A percentile compares a stretch with the other conserved stretches of the same genome.
These are phyloP conservation scores for Metopolophium dirhodum DNA, from an alignment of 1,140 invertebrate genomes.

Conservation along the genomic window DNA sequence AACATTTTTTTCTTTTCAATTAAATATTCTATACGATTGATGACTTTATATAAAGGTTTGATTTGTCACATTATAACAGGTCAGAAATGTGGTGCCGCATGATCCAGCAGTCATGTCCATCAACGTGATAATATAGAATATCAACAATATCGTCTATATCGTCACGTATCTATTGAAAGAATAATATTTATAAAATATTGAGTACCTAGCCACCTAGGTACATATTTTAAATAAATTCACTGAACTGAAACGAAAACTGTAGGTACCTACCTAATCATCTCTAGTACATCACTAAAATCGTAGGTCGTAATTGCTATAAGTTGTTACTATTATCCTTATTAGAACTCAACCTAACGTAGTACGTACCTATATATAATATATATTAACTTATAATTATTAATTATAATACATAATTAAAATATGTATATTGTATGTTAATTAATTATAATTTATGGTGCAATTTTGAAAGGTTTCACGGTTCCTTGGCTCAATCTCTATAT, in stretches of 20 bases:
- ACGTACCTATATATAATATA: background rate
- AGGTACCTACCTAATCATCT: background rate
- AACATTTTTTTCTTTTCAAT: background rate
- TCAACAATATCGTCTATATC: background rate
- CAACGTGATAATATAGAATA: too few relatives aligned
- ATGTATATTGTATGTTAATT: background rate
- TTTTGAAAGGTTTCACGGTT: background rate
- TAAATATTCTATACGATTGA: too few relatives aligned
- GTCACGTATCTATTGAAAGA: background rate
- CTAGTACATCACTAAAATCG: background rate
- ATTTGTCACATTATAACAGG: too few relatives aligned
- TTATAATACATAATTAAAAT: conserved; percentile 4
- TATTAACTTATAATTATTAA: background rate
- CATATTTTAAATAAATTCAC: background rate
- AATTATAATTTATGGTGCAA: background rate
- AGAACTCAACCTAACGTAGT: background rate
- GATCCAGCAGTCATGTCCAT: too few relatives aligned
- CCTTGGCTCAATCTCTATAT: background rate
- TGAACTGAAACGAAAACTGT: background rate
- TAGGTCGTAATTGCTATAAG: background rate
- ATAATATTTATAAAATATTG: background rate
- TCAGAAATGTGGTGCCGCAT: too few relatives aligned
- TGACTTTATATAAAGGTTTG: too few relatives aligned
- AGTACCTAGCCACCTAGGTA: background rate
- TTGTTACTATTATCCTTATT: background rate